Conservation (phyloP, 2,113 vertebrate genomes). For the Sinocyclocheilus rhinocerous region DNA sequence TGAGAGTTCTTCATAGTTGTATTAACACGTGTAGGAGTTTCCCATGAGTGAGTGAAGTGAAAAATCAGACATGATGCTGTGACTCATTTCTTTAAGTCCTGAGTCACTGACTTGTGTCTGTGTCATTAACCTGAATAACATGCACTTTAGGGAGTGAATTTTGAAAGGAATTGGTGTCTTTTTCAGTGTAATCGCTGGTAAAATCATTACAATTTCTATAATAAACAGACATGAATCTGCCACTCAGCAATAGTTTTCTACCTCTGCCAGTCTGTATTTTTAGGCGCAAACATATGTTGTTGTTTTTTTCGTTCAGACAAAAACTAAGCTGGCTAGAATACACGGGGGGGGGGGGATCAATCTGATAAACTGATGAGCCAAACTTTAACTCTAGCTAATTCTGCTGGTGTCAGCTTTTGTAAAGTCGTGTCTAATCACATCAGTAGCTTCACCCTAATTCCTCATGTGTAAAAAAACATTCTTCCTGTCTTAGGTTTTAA, state of each 20-base stretch:
- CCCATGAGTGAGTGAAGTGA: constrained; percentile 3
- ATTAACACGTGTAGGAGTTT: constrained; percentile 41
- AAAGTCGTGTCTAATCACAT: constrained; percentile 64
- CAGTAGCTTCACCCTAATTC: constrained; percentile 50
- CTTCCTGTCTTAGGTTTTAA: constrained; percentile 33
- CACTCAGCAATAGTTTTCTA: not conserved
- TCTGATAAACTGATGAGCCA: not conserved
- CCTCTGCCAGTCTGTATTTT: not conserved
- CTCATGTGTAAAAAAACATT: constrained; percentile 39
- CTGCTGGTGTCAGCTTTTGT: constrained; percentile 29
- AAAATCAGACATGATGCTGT: not conserved
- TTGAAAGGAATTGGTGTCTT: not conserved
- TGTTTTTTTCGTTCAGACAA: not conserved
- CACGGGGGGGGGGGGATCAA: not conserved
- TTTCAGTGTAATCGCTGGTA: not conserved
- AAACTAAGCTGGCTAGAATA: not conserved
- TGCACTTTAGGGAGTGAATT: not conserved
- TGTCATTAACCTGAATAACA: not conserved
- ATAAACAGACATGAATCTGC: not conserved
- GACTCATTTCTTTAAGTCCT: constrained; percentile 41
- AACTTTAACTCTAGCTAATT: not conserved
- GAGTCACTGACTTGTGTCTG: constrained; percentile 37
- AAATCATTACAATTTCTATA: not conserved
- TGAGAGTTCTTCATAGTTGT: not conserved
- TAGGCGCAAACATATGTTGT: not conserved